phyloP scores from a whole-genome alignment of 1,140 invertebrate genomes.

The Aricia agestis region DNA sequence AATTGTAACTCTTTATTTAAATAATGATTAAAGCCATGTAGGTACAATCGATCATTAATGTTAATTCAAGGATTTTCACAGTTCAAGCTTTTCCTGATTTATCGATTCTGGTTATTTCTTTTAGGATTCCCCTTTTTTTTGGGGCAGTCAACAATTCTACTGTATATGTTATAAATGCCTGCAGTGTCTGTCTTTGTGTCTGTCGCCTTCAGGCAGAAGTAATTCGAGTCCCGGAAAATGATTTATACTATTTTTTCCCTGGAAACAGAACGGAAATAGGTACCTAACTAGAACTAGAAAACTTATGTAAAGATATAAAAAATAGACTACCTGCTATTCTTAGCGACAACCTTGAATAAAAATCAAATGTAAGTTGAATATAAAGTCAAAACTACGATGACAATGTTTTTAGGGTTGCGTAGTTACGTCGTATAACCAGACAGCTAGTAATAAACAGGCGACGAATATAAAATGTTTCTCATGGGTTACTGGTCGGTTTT shows the following conservation, averaged over 20 bases:
- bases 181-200: too few species aligned
- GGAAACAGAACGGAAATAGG: too few species aligned
- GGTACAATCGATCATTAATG: not conserved
- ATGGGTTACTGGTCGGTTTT: slow-evolving; percentile 1
- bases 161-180: not conserved
- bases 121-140: too few species aligned
- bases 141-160: too few species aligned
- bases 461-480: not conserved
- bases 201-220: too few species aligned
- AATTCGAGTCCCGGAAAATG: too few species aligned
- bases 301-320: too few species aligned
- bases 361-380: not conserved
- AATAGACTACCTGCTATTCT: too few species aligned
- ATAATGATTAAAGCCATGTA: not conserved
- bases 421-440: not conserved
- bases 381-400: not conserved
- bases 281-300: too few species aligned
- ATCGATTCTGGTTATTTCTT: not conserved
- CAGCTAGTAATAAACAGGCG: not conserved
- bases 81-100: not conserved
- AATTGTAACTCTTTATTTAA: not conserved
- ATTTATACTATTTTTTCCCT: too few species aligned
- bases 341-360: not conserved
- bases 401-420: not conserved
- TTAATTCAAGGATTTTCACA: not conserved